These are phyloP conservation scores for Cremastobaeus sp. DNA, from an alignment of 2,888 invertebrate genomes.

Conservation along the genomic window DNA sequence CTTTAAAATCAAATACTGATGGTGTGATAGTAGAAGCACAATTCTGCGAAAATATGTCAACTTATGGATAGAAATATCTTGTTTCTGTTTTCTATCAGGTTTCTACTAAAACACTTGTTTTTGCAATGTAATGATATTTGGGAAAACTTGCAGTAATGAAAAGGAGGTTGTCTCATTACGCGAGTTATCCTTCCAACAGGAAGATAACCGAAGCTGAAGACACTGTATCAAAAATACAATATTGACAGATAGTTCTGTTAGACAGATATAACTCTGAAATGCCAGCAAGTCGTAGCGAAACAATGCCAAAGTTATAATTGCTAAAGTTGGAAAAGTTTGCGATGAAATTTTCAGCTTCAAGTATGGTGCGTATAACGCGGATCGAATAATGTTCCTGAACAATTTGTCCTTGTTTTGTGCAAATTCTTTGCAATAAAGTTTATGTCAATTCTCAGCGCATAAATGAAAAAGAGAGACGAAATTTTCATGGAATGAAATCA, in stretches of 20 bases:
- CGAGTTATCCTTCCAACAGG: conserved; percentile 4
- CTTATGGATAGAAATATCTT: too few species aligned
- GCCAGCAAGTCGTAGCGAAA: conserved; percentile 28
- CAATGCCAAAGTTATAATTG: conserved; percentile 56
- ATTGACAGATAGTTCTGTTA: conserved; percentile 14
- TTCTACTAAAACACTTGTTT: too few species aligned
- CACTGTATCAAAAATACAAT: conserved; percentile 13
- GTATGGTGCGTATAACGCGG: conserved; percentile 30
- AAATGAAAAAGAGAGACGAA: conserved; percentile 38
- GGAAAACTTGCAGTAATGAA: too few species aligned
- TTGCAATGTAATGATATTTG: too few species aligned
- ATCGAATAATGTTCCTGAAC: conserved; percentile 46
- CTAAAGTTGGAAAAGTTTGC: conserved; percentile 45
- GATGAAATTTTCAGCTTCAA: conserved; percentile 41
- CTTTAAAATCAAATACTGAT: too few species aligned
- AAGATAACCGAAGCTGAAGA: conserved; percentile 12
- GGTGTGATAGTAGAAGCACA: too few species aligned
- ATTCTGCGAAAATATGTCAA: too few species aligned
- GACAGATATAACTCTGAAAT: neutral
- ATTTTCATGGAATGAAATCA: conserved; percentile 44
- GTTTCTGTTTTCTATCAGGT: too few species aligned
- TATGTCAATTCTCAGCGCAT: conserved; percentile 35
- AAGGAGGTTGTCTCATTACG: conserved; percentile 8
- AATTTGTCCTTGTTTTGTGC: conserved; percentile 51
- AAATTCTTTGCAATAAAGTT: conserved; percentile 53